These are phyloP conservation scores for Oostethus manadensis DNA, from an alignment of 2,113 vertebrate genomes.

Conservation along the genomic window DNA sequence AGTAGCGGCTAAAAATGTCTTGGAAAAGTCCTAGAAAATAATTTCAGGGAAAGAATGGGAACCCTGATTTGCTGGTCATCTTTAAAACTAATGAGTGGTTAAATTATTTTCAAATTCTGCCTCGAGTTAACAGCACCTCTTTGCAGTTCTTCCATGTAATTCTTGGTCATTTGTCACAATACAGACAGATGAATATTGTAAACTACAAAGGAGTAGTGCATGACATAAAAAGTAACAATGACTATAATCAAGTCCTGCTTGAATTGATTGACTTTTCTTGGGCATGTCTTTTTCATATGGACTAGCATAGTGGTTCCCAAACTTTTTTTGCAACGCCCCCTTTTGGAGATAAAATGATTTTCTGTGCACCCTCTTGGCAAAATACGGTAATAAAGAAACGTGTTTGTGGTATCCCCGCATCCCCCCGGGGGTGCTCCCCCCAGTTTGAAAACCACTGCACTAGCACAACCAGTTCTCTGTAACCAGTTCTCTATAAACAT, in stretches of 20 bases:
- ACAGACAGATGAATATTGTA: not conserved
- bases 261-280: conserved; percentile 22
- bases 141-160: not conserved
- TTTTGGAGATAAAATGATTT: too few species aligned
- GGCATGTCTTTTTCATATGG: conserved; percentile 49
- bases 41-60: too few species aligned
- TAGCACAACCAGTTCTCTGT: too few species aligned
- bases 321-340: too few species aligned
- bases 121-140: not conserved
- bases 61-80: not conserved
- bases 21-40: too few species aligned
- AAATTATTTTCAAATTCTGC: not conserved
- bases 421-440: too few species aligned
- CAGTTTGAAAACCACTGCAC: too few species aligned
- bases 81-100: not conserved
- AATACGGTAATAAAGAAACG: too few species aligned
- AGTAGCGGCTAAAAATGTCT: too few species aligned
- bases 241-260: conserved; percentile 10
- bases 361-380: too few species aligned
- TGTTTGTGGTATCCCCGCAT: too few species aligned
- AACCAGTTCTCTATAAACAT: conserved; percentile 38
- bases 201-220: not conserved
- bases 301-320: too few species aligned
- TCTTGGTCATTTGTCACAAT: not conserved
- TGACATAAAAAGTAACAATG: conserved; percentile 5